A percentile compares a stretch with the other conserved stretches of the same genome.
Conservation (phyloP, 2,888 invertebrate species). For the Orchesella flavescens region DNA sequence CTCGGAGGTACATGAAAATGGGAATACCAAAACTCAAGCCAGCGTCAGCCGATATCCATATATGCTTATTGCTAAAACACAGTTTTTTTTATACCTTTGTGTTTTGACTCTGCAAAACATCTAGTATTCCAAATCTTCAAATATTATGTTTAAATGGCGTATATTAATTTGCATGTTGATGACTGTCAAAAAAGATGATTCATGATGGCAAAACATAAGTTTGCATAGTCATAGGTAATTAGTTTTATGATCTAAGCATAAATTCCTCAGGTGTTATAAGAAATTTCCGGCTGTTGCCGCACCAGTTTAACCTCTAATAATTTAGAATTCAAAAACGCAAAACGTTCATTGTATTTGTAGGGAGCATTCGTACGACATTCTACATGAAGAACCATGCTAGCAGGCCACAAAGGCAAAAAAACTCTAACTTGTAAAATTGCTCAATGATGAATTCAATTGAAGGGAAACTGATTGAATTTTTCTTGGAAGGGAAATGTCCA, state of each 20-base stretch:
- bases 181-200: slow-evolving; percentile 28
- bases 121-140: no score
- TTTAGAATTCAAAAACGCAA: no score
- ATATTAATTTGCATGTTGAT: background rate
- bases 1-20: background rate
- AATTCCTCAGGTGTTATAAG: slow-evolving; percentile 24
- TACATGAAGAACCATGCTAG: no score
- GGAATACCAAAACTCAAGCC: background rate
- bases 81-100: no score
- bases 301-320: no score
- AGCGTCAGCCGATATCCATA: background rate
- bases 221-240: background rate
- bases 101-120: no score
- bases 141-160: no score
- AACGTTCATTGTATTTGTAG: no score
- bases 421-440: background rate
- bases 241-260: background rate
- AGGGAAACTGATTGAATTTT: slow-evolving; percentile 34
- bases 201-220: background rate
- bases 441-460: slow-evolving; percentile 39
- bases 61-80: no score
- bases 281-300: no score
- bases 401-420: no score
- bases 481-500: background rate
- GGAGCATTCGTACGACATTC: no score